Base-by-base conservation (phyloP, 2,797 vertebrate genomes). In the Parauchenoglanis punctatus region DNA sequence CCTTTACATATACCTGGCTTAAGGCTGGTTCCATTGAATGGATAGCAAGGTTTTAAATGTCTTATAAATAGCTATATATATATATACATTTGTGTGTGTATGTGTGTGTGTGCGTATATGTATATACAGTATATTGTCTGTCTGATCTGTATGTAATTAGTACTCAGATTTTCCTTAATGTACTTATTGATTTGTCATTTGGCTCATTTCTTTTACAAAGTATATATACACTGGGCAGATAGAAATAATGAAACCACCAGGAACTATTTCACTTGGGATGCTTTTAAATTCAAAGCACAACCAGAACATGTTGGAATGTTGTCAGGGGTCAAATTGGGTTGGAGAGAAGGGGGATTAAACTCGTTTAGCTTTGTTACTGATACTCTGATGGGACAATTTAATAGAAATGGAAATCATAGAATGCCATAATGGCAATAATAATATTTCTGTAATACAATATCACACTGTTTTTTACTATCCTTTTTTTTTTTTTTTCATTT, bases 1-100 rank as follows among this genome's bases (percentile, higher is more conserved):
- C 46, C 35, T 83, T 83, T 83, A 31, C 61, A 68, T 52, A 52
- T 68, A 68, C 81, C 81, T 83, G 61, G 63, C 81, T 52, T 68
- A 52, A 49, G 46, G 63, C 46, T 54, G 18, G 18, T 54, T 28
- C 3, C 63, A 54, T 10, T 75, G 73, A 52, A 81, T 25, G n/a
- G 56, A 35, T 82, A 82, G 58, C 20, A 77, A 72, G n/a, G 40
- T 54, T 23, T n/a, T 65, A 65, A n/a, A 65, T 28, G 40, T 40
- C 40, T 40, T 40, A 40, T 40, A 40, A 40, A 63, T 63, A 63
- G 25, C 3, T 61, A 61, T 25, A 61, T 61, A 61, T 63, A 63
- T n/a, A 70, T 40, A 40, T 20, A 70, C 15, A 70, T 31, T 7
- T 35, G 5, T 63, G 12, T 8, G 18, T n/a, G 18, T 7, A 35